Evolutionary conservation across 2,797 vertebrate genomes (phyloP), one percentile per base, ranked within the genome.

Genomic region (Masticophis lateralis): DNA sequence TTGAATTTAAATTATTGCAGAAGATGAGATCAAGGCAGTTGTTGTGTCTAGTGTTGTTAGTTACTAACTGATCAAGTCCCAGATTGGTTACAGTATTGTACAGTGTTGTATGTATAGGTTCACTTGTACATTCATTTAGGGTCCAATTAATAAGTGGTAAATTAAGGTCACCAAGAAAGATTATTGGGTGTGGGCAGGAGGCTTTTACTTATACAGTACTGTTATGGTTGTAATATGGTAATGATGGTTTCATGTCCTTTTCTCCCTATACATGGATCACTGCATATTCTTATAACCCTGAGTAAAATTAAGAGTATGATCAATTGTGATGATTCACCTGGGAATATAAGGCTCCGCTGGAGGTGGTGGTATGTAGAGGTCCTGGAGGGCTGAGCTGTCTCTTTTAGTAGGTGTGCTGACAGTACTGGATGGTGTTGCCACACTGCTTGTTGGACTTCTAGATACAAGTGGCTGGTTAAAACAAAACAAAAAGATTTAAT

Each of bases 341-440:
- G 99, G 99, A 94, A 98, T 97, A 96, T 99, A 99, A 0, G 99
- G 99, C 95, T 99, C 99, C 92, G 98, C 96, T 6, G 99, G 99
- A 89, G 99, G 99, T 95, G 99, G 99, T 0, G 99, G 99, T 94
- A 99, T 99, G 97, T 98, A 99, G 57, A 99, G 99, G 93, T 99
- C 99, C 95, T 99, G 99, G 55, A 99, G 99, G 79, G 99, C 99
- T 53, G 99, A 99, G 97, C 98, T 99, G 95, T 99, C 98, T 97
- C 99, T 98, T 97, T 99, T 99, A 93, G 99, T 99, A 11, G 99
- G 99, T 92, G 99, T 99, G 97, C 99, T 99, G 97, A 99, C 98
- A 94, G 99, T 99, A 97, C 99, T 99, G 94, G 99, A 99, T 95
- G 99, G 99, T 0, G 99, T 99, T 94, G 98, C 99, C 56, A 99